These are phyloP conservation scores for Otolemur garnettii DNA, from an alignment of 2,113 vertebrate species.

Conservation along the genomic window DNA sequence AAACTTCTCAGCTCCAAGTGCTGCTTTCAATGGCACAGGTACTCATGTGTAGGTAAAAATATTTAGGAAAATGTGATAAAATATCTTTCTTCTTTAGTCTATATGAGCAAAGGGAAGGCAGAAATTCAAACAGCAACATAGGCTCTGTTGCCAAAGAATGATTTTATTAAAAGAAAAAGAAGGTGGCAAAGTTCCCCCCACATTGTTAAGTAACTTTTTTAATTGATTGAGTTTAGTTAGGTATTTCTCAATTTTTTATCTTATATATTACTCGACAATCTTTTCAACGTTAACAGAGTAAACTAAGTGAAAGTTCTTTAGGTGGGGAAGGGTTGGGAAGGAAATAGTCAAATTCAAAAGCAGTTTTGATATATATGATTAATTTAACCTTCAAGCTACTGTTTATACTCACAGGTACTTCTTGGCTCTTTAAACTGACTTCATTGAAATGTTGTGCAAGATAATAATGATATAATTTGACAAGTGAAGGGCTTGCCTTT, in stretches of 20 bases:
- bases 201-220: background rate
- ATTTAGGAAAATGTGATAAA: background rate
- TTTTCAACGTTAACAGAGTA: background rate
- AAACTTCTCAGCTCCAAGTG: background rate
- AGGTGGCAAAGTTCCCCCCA: background rate
- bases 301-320: background rate
- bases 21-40: slow-evolving; percentile 9
- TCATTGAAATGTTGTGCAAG: slow-evolving; percentile 42
- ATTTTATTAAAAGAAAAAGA: slow-evolving; percentile 4
- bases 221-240: background rate
- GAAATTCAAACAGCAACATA: background rate
- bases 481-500: slow-evolving; percentile 70
- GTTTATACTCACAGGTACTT: background rate
- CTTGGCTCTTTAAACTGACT: background rate
- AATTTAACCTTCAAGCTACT: slow-evolving; percentile 56
- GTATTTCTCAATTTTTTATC: slow-evolving; percentile 3
- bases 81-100: background rate
- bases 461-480: slow-evolving; percentile 57
- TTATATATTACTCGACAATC: background rate
- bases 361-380: background rate
- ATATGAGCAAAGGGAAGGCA: background rate
- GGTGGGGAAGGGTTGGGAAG: background rate
- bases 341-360: slow-evolving; percentile 28
- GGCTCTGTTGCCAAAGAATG: background rate
- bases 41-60: background rate